These are phyloP conservation scores for Therioaphis trifolii DNA, from an alignment of 2,888 invertebrate species.

Conservation along the genomic window DNA sequence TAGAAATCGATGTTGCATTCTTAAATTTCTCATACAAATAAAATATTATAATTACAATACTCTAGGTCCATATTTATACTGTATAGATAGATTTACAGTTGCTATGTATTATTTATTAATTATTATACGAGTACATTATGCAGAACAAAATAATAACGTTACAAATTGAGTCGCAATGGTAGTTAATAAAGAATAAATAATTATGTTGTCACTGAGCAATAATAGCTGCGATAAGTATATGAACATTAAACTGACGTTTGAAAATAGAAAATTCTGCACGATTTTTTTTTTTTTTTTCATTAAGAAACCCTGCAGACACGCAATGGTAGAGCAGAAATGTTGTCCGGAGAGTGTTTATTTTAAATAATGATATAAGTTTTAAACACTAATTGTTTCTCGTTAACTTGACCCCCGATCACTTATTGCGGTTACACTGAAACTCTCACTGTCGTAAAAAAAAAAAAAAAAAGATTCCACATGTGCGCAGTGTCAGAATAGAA, in stretches of 20 bases:
- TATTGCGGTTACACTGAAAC: not conserved
- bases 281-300: slow-evolving; percentile 24
- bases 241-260: not conserved
- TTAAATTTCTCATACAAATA: no score
- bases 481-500: not conserved
- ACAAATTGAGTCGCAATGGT: not conserved
- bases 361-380: slow-evolving; percentile 17
- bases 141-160: not conserved
- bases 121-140: no score
- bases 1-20: no score
- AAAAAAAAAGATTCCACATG: not conserved
- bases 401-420: slow-evolving; percentile 10
- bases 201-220: slow-evolving; percentile 1
- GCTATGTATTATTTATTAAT: no score
- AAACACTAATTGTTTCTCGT: slow-evolving; percentile 40
- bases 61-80: no score
- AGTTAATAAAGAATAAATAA: slow-evolving; percentile 20
- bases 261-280: slow-evolving; percentile 29
- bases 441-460: slow-evolving; percentile 36
- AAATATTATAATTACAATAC: no score
- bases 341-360: not conserved
- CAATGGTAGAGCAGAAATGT: not conserved
- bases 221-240: not conserved
- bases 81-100: no score
- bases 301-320: slow-evolving; percentile 9